Base-by-base conservation (phyloP, 2,113 vertebrate genomes). In the Sinocyclocheilus anophthalmus region DNA sequence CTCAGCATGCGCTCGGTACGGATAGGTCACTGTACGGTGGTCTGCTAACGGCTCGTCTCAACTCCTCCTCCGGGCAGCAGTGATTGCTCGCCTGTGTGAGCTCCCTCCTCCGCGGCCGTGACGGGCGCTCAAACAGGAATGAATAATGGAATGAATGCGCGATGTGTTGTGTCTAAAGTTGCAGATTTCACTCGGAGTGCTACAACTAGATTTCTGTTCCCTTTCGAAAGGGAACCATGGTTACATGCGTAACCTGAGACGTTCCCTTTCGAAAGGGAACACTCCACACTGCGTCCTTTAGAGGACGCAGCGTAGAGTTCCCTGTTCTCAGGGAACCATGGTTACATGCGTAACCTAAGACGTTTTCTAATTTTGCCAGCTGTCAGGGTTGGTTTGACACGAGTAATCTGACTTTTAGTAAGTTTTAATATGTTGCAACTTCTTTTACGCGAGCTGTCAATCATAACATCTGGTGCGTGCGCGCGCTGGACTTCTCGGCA, bases 21-120 rank as follows among this genome's bases (percentile, higher is more conserved):
- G 93, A 94, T 93, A 94, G 94, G 94, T 90, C 93, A 88, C 87
- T 3, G 84, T 72, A 81, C 83, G 78, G 94, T 94, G 93, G 92
- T 94, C 91, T 93, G 94, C 92, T 93, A 69, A 61, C 75, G 75
- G 69, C 79, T 75, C 78, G 26, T 24, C 69, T 70, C 83, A 77
- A 87, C 91, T 84, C 93, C 94, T 90, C 94, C 93, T 89, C 76
- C 65, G 5, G 63, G 26, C 84, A 75, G 91, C 89, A 84, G 81
- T 84, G 90, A 92, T 93, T 90, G 79, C 39, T 81, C 76, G 11
- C 6, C 33, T n/a, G 10, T 0, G 13, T 18, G 78, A 61, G 20
- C 55, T 65, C 9, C 45, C 3, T 11, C 22, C 10, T 75, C 57
- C 16, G 30, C 1, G 9, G 42, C 9, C 42, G 8, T 45, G 8